Evolutionary conservation across 2,113 vertebrate genomes (phyloP).

Genomic region (Elachura formosa): DNA sequence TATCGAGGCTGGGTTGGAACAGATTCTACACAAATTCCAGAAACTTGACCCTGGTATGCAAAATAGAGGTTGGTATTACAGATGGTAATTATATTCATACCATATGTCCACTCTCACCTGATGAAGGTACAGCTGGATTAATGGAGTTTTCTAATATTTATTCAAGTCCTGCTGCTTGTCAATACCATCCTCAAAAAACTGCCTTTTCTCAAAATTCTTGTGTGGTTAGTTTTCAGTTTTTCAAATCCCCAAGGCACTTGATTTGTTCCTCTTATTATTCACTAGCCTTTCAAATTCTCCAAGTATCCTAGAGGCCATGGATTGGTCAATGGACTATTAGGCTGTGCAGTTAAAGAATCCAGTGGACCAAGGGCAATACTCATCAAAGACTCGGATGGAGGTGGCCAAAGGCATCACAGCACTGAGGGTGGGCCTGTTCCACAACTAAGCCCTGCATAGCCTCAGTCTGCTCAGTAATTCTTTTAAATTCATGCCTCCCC

Average conservation of each 20-base stretch:
- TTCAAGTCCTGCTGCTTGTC: not conserved
- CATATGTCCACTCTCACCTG: not conserved
- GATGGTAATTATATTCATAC: not conserved
- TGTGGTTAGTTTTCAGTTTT: not conserved
- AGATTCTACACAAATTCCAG: not conserved
- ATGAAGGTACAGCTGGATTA: not conserved
- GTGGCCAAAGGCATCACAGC: constrained; percentile 38
- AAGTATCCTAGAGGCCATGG: not conserved
- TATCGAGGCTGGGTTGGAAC: not conserved
- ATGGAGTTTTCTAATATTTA: not conserved
- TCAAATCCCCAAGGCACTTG: not conserved
- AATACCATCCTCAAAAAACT: not conserved
- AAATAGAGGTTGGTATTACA: not conserved
- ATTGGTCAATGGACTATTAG: not conserved
- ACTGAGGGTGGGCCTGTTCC: constrained; percentile 49
- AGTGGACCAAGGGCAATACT: not conserved
- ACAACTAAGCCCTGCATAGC: constrained; percentile 29
- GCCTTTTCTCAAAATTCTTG: not conserved
- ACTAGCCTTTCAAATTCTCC: not conserved
- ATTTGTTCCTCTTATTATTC: not conserved
- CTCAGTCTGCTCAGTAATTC: constrained; percentile 35
- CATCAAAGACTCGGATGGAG: constrained; percentile 37
- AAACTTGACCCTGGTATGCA: not conserved
- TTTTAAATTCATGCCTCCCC: constrained; percentile 34
- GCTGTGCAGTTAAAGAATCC: not conserved